A percentile compares a stretch with the other conserved stretches of the same genome.
Evolutionary conservation across 2,113 vertebrate genomes (phyloP).

Genomic region (Phyllopteryx taeniolatus): DNA sequence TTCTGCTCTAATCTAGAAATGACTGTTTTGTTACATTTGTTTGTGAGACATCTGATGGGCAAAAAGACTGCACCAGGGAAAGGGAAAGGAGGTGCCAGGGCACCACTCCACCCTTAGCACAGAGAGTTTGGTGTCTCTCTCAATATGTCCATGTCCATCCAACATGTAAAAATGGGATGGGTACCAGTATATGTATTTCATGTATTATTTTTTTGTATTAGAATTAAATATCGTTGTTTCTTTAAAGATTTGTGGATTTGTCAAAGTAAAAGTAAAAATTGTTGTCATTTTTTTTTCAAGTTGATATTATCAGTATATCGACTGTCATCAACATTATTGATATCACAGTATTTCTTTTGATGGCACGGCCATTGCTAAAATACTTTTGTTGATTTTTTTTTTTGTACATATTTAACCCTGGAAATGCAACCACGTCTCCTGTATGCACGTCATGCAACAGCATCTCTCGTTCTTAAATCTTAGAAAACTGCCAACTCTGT

Average conservation of each 20-base stretch:
- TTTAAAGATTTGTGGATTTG: slow-evolving; percentile 64
- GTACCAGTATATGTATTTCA: slow-evolving; percentile 61
- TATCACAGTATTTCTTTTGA: slow-evolving; percentile 46
- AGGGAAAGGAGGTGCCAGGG: slow-evolving; percentile 40
- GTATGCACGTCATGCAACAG: slow-evolving; percentile 42
- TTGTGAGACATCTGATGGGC: slow-evolving; percentile 25
- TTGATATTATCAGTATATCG: slow-evolving; percentile 60
- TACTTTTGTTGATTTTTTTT: slow-evolving; percentile 47
- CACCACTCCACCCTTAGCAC: slow-evolving; percentile 49
- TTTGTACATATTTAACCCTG: slow-evolving; percentile 76
- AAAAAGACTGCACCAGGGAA: slow-evolving; percentile 50
- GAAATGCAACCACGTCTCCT: slow-evolving; percentile 62
- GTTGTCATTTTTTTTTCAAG: slow-evolving; percentile 63
- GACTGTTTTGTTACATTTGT: slow-evolving; percentile 8
- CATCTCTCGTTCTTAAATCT: slow-evolving; percentile 49
- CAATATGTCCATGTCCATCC: slow-evolving; percentile 16
- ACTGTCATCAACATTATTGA: slow-evolving; percentile 34
- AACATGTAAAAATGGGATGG: slow-evolving; percentile 59
- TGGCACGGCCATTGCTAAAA: slow-evolving; percentile 46
- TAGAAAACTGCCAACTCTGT: slow-evolving; percentile 70
- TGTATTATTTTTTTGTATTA: slow-evolving; percentile 68
- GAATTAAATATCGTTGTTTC: slow-evolving; percentile 54
- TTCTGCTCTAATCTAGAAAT: slow-evolving; percentile 16
- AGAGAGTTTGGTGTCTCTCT: slow-evolving; percentile 56
- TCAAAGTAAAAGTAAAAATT: slow-evolving; percentile 54